Evolutionary conservation across 1,140 invertebrate species (phyloP), one percentile per base, ranked within the genome.

Genomic region (Drosophila arizonae): DNA sequence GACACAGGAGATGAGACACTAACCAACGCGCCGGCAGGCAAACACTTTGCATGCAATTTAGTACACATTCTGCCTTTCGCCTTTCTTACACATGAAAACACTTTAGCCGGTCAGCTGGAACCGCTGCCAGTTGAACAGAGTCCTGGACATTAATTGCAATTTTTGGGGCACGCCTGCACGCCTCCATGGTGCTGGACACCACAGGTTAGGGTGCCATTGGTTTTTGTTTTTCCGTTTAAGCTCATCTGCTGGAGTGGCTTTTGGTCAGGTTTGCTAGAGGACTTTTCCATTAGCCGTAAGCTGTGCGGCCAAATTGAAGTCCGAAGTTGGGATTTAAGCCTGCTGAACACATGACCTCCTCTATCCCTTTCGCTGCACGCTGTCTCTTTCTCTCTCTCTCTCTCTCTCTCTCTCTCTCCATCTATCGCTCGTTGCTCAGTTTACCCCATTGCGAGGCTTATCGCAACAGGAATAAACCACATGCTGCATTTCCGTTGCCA

Each of bases 21-120:
- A 10, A 17, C 10, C 17, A 3, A 9, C 15, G 2, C 46, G 11
- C 65, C 60, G 54, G 30, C 30, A 45, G 54, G 13, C 56, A 51
- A 82, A 39, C 67, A 79, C 70, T 76, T 72, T 87, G 72, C 60
- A 76, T 81, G 79, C 81, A 67, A 46, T 62, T 72, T 76, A 72
- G 69, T 72, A 60, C 71, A 76, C 71, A 66, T 67, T 73, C 46
- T 36, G 43, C 68, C 57, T 63, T 74, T 46, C n/a, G 56, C 61
- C 64, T 61, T 76, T 65, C 64, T 48, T 76, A 78, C 76, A 87
- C 62, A 69, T 51, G 61, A 87, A 78, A 86, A 70, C 72, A 79
- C 72, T 81, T 77, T 82, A 36, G 57, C 56, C 41, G 58, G 30
- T 33, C 39, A 36, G 50, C 57, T 65, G 24, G 39, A 57, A 43